phyloP scores from a whole-genome alignment of 2,888 invertebrate genomes.

The Arrhopalites spinosus region DNA sequence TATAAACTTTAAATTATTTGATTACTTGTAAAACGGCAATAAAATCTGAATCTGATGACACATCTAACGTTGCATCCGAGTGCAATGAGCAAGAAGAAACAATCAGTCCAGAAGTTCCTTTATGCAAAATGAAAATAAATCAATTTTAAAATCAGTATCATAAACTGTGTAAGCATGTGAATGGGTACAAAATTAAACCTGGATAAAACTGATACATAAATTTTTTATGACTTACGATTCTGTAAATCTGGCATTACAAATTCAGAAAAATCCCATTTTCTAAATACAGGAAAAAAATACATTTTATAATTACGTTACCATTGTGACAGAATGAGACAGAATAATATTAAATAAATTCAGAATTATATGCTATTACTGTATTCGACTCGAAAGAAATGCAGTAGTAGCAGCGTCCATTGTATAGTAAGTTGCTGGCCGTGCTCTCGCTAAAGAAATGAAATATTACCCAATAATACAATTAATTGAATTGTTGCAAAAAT shows the following conservation, averaged over 20 bases:
- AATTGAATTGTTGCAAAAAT: not conserved
- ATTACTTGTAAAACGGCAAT: constrained; percentile 50
- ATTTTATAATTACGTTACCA: too few relatives aligned
- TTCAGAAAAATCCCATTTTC: constrained; percentile 54
- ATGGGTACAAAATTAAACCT: too few relatives aligned
- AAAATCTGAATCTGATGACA: constrained; percentile 51
- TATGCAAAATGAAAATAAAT: not conserved
- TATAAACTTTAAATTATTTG: too few relatives aligned
- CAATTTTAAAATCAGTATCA: not conserved
- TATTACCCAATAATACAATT: not conserved
- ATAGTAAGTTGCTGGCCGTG: constrained; percentile 52
- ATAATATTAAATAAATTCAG: too few relatives aligned
- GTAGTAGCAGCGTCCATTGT: constrained; percentile 56
- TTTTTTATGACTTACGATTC: not conserved
- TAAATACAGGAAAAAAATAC: too few relatives aligned
- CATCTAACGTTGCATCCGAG: constrained; percentile 54
- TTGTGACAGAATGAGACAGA: too few relatives aligned
- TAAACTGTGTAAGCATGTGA: too few relatives aligned
- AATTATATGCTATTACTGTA: too few relatives aligned
- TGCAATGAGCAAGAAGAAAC: constrained; percentile 48
- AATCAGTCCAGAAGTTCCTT: constrained; percentile 34
- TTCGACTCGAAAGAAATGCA: constrained; percentile 54
- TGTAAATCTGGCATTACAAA: constrained; percentile 31
- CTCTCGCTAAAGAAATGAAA: constrained; percentile 44
- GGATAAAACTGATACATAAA: too few relatives aligned